These are phyloP conservation scores for Dasypolia templi DNA, from an alignment of 2,888 invertebrate genomes.

Conservation along the genomic window DNA sequence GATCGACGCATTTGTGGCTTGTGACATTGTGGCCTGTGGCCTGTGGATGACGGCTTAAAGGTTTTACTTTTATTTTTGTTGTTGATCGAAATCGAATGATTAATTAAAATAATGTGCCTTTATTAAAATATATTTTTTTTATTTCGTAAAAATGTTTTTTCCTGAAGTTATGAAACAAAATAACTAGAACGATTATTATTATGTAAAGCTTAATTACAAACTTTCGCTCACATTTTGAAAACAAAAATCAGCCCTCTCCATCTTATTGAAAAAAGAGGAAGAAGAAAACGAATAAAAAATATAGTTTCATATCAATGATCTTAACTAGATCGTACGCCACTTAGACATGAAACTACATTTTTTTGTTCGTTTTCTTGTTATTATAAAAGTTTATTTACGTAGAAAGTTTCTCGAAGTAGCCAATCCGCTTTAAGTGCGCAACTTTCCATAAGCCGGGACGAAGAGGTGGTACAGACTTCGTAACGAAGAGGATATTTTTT, in stretches of 20 bases:
- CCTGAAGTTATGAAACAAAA: neutral
- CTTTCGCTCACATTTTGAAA: neutral
- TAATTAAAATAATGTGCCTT: neutral
- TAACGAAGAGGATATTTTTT: constrained; percentile 49
- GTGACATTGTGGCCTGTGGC: constrained; percentile 19
- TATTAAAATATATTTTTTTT: too few relatives aligned
- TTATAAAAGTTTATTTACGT: constrained; percentile 53
- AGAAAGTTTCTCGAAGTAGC: constrained; percentile 47
- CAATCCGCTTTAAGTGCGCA: constrained; percentile 61
- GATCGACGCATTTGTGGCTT: constrained; percentile 6
- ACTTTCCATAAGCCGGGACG: constrained; percentile 51
- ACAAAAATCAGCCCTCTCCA: neutral
- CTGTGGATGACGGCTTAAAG: constrained; percentile 7
- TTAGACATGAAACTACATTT: too few relatives aligned
- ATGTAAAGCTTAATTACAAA: neutral
- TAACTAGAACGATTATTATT: neutral
- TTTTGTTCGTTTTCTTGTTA: too few relatives aligned
- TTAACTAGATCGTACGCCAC: constrained; percentile 31
- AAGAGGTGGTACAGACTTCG: constrained; percentile 28
- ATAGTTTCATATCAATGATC: constrained; percentile 27
- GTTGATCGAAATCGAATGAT: constrained; percentile 20
- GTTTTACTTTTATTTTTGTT: constrained; percentile 16
- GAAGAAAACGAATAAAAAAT: constrained; percentile 27
- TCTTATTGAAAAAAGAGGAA: neutral
- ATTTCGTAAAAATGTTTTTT: neutral